Evolutionary conservation across 2,797 vertebrate genomes (phyloP).

Genomic region (Hypotaenidia okinawae): DNA sequence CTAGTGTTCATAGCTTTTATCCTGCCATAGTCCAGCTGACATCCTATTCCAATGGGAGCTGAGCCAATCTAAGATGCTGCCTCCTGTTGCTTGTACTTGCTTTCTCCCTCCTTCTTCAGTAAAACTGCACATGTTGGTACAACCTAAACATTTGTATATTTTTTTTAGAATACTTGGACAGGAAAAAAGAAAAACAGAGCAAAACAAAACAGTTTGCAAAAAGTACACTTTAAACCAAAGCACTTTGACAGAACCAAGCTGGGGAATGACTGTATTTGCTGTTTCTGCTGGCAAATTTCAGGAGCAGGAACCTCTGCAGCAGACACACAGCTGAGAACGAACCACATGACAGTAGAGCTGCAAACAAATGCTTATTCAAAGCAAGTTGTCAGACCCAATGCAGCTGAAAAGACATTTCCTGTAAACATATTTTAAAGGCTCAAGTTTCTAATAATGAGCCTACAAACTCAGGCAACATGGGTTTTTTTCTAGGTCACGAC

Average conservation of each 20-base stretch:
- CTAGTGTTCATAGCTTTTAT: neutral
- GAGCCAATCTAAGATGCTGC: neutral
- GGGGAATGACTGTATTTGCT: neutral
- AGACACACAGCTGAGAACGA: neutral
- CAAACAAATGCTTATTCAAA: neutral
- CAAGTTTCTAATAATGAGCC: neutral
- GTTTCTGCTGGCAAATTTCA: neutral
- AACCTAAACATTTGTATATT: neutral
- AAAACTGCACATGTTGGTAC: neutral
- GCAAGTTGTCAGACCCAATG: neutral
- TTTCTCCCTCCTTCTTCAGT: neutral
- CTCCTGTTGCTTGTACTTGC: neutral
- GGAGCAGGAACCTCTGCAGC: neutral
- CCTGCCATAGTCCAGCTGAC: neutral
- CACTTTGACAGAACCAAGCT: neutral
- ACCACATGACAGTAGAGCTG: neutral
- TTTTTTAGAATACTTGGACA: neutral
- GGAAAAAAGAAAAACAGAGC: neutral
- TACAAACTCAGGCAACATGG: neutral
- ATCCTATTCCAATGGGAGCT: neutral
- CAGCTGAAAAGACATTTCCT: neutral
- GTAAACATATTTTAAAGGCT: constrained; percentile 2
- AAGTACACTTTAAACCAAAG: neutral
- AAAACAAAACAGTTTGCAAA: neutral
- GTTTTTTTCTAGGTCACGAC: neutral